phyloP scores from a whole-genome alignment of 2,797 vertebrate species.

The Dendrocincla tyrannina region DNA sequence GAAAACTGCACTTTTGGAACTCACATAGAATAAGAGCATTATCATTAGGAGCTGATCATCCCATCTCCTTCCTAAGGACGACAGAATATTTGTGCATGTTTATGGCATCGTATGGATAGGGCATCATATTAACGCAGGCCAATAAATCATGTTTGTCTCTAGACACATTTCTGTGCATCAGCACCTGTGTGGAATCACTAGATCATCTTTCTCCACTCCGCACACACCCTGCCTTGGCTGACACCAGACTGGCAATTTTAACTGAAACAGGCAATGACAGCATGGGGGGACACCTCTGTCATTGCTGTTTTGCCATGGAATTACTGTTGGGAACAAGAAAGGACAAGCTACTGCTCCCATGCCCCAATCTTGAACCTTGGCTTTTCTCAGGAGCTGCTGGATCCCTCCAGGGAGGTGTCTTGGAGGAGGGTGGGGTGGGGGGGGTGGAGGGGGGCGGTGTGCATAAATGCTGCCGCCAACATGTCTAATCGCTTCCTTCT shows the following conservation, averaged over 20 bases:
- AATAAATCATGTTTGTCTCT: neutral
- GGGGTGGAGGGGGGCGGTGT: no score
- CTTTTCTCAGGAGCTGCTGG: neutral
- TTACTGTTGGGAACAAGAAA: neutral
- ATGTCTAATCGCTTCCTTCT: neutral
- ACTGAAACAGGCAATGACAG: neutral
- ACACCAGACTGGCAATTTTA: neutral
- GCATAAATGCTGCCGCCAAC: accelerated
- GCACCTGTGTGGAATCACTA: neutral
- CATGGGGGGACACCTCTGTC: neutral
- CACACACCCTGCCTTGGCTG: neutral
- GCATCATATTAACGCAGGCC: neutral
- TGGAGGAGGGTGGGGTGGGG: no score
- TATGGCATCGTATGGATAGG: neutral
- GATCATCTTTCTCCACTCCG: neutral
- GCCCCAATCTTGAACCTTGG: neutral
- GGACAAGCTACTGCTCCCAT: neutral
- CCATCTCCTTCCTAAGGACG: neutral
- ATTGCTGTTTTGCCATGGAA: accelerated
- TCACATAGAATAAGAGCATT: neutral
- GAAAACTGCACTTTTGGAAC: neutral
- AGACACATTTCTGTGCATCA: neutral
- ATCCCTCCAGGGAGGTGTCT: neutral
- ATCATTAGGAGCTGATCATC: neutral
- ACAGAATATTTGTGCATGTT: neutral